Evolutionary conservation across 2,797 vertebrate species (phyloP).

Genomic region (Avahi laniger): DNA sequence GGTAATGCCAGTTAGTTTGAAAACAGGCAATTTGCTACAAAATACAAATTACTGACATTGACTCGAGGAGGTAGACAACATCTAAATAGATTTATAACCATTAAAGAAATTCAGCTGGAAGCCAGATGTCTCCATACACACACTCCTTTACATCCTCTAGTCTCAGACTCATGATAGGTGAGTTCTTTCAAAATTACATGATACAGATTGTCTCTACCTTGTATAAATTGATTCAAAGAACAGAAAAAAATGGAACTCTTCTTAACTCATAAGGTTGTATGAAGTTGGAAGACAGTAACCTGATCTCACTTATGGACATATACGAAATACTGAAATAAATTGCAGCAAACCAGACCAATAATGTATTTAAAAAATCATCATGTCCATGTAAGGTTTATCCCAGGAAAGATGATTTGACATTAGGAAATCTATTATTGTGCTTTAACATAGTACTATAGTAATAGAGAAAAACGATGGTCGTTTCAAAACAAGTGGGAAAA

Average conservation of each 20-base stretch:
- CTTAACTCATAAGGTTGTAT: not conserved
- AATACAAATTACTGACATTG: not conserved
- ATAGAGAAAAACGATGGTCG: not conserved
- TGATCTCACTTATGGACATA: not conserved
- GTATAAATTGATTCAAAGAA: not conserved
- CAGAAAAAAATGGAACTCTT: not conserved
- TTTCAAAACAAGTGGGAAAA: not conserved
- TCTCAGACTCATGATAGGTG: not conserved
- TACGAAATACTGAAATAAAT: slow-evolving; percentile 6
- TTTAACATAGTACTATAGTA: not conserved
- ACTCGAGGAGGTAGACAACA: not conserved
- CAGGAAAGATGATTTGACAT: not conserved
- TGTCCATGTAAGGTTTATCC: not conserved
- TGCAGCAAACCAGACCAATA: not conserved
- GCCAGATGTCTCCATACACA: not conserved
- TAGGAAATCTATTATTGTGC: not conserved
- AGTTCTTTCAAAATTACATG: slow-evolving; percentile 2
- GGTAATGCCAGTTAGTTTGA: not conserved
- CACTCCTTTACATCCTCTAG: not conserved
- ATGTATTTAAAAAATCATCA: not conserved
- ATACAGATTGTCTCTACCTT: not conserved
- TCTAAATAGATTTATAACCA: not conserved
- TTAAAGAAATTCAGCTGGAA: not conserved
- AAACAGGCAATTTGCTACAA: not conserved
- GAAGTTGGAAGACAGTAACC: not conserved